A percentile compares a stretch with the other conserved stretches of the same genome.
phyloP scores from a whole-genome alignment of 1,140 invertebrate species.

The Pogonognathellus flavescens region DNA sequence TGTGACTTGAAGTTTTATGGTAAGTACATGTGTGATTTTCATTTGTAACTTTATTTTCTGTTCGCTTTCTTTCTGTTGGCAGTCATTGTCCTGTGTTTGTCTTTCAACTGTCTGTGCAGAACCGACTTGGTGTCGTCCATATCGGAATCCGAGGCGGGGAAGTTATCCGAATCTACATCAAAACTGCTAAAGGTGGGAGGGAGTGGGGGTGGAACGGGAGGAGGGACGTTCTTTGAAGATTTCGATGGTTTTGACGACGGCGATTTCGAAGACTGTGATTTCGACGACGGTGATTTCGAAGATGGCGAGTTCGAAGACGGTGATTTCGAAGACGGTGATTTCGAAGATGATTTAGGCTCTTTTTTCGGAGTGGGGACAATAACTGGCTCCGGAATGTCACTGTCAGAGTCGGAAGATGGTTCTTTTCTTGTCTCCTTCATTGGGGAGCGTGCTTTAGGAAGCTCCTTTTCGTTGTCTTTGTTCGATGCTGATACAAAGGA shows the following conservation, averaged over 20 bases:
- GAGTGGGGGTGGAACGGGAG: background rate
- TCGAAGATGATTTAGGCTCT: background rate
- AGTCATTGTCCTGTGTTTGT: slow-evolving; percentile 57
- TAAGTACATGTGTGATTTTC: too few species aligned
- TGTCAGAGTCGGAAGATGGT: background rate
- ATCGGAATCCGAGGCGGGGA: background rate
- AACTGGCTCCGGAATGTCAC: background rate
- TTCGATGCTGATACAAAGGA: background rate
- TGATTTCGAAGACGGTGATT: background rate
- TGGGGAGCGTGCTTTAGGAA: background rate
- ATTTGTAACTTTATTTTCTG: background rate
- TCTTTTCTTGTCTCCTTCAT: background rate
- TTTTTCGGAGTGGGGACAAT: slow-evolving; percentile 5
- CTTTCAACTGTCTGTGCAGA: slow-evolving; percentile 58
- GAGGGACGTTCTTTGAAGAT: background rate
- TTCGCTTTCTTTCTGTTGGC: background rate
- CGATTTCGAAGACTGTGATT: too few species aligned
- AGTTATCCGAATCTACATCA: slow-evolving; percentile 4
- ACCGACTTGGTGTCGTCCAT: slow-evolving; percentile 60
- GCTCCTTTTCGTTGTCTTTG: slow-evolving; percentile 25
- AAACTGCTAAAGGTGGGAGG: background rate
- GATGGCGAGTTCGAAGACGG: background rate
- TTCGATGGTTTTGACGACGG: background rate
- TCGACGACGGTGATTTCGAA: background rate
- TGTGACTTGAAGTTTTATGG: too few species aligned